phyloP scores from a whole-genome alignment of 2,888 invertebrate species.

The Barypeithes pellucidus region DNA sequence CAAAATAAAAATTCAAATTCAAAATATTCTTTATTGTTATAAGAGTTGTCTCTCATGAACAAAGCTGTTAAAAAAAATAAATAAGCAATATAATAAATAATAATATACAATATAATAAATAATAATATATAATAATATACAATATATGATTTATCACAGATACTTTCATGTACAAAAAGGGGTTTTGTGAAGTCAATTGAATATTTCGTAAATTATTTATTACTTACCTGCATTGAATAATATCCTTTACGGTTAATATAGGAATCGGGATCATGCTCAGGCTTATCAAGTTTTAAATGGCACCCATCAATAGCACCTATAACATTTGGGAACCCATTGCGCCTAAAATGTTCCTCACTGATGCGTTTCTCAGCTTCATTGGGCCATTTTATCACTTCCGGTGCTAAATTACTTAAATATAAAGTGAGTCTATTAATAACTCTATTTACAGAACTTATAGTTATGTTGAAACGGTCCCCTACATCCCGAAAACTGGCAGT shows the following conservation, averaged over 20 bases:
- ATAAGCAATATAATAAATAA: too few species aligned
- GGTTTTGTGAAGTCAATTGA: background rate
- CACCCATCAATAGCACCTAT: constrained; percentile 48
- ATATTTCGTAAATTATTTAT: background rate
- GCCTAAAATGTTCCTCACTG: constrained; percentile 46
- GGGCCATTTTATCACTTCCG: constrained; percentile 40
- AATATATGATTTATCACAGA: background rate
- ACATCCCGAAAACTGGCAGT: constrained; percentile 53
- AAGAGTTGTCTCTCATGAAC: too few species aligned
- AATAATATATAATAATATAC: background rate
- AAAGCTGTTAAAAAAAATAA: too few species aligned
- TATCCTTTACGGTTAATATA: constrained; percentile 40
- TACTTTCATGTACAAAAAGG: background rate
- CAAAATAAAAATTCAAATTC: background rate
- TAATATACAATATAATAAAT: too few species aligned
- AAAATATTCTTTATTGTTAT: too few species aligned
- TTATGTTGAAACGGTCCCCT: constrained; percentile 52
- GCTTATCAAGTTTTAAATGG: constrained; percentile 49
- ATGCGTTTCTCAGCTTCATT: constrained; percentile 42
- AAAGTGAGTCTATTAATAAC: constrained; percentile 50
- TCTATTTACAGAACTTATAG: constrained; percentile 50
- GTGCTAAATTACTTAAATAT: constrained; percentile 45
- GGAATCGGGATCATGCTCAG: constrained; percentile 36
- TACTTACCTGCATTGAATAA: constrained; percentile 43
- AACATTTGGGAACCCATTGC: constrained; percentile 48